Conservation (phyloP, 2,888 invertebrate species). For the Aphodius sticticus region DNA sequence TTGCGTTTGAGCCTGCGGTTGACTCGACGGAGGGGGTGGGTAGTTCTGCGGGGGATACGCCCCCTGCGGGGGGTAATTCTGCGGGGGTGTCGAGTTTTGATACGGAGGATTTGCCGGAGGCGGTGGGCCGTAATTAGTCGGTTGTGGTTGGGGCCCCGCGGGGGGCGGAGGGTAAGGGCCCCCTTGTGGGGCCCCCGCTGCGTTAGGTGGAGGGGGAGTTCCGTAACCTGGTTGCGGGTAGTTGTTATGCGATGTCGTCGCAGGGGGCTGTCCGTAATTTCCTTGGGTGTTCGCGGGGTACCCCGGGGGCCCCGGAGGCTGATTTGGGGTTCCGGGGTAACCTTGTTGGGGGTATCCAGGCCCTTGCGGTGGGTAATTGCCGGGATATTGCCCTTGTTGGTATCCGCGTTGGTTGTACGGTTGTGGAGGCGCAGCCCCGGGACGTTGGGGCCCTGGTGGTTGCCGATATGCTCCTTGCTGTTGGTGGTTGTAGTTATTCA, state of each 20-base stretch:
- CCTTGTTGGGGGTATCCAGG: slow-evolving; percentile 72
- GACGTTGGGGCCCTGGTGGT: slow-evolving; percentile 64
- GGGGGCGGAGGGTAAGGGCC: slow-evolving; percentile 58
- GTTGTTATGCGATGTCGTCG: slow-evolving; percentile 65
- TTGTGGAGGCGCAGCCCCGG: slow-evolving; percentile 68
- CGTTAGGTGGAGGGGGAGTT: slow-evolving; percentile 52
- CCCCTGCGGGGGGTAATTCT: slow-evolving; percentile 60
- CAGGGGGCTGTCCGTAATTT: slow-evolving; percentile 69
- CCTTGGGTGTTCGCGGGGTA: slow-evolving; percentile 68
- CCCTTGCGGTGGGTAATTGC: slow-evolving; percentile 71
- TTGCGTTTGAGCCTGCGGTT: slow-evolving; percentile 64
- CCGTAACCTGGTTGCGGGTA: slow-evolving; percentile 63
- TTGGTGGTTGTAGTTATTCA: slow-evolving; percentile 60
- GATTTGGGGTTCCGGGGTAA: slow-evolving; percentile 67
- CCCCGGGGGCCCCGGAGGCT: slow-evolving; percentile 64
- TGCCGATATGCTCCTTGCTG: slow-evolving; percentile 62
- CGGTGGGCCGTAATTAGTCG: slow-evolving; percentile 52
- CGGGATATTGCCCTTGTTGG: slow-evolving; percentile 73
- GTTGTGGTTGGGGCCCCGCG: slow-evolving; percentile 47
- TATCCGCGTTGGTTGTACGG: slow-evolving; percentile 71
- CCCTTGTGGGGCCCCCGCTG: slow-evolving; percentile 23
- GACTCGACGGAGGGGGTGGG: slow-evolving; percentile 65
- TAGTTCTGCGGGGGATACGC: slow-evolving; percentile 62
- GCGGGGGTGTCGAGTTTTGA: slow-evolving; percentile 50
- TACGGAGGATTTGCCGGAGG: slow-evolving; percentile 57